phyloP scores from a whole-genome alignment of 2,113 vertebrate genomes.

The Pristiophorus japonicus region DNA sequence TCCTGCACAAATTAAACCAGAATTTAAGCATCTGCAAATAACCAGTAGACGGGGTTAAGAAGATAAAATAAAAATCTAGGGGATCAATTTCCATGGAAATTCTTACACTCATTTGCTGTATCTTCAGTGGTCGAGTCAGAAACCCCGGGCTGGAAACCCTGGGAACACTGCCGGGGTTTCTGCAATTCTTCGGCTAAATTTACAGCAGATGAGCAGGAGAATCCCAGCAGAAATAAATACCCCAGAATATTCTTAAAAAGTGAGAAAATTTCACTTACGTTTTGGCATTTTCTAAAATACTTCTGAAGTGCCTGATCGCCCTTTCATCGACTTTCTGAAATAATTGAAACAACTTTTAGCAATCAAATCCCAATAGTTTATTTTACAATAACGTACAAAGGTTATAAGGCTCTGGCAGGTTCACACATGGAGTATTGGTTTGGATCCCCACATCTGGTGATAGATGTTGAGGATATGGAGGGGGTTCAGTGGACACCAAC shows the following conservation, averaged over 20 bases:
- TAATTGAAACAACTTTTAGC: conserved; percentile 42
- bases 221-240: neutral
- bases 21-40: conserved; percentile 27
- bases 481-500: neutral
- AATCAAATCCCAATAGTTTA: neutral
- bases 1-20: conserved; percentile 58
- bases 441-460: neutral
- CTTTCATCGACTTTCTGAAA: conserved; percentile 65
- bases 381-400: neutral
- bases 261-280: conserved; percentile 64
- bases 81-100: neutral
- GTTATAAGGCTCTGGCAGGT: neutral
- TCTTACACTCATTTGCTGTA: neutral
- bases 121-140: neutral
- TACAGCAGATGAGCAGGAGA: neutral
- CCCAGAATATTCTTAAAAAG: conserved; percentile 39
- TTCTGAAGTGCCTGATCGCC: conserved; percentile 54
- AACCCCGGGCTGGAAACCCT: neutral
- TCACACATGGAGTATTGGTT: neutral
- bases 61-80: neutral
- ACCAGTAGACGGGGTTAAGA: neutral
- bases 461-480: neutral
- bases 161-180: neutral
- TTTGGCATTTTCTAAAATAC: conserved; percentile 74
- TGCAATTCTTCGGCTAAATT: neutral